Conservation (phyloP, 2,888 invertebrate genomes). For the Pachymerium ferrugineum region DNA sequence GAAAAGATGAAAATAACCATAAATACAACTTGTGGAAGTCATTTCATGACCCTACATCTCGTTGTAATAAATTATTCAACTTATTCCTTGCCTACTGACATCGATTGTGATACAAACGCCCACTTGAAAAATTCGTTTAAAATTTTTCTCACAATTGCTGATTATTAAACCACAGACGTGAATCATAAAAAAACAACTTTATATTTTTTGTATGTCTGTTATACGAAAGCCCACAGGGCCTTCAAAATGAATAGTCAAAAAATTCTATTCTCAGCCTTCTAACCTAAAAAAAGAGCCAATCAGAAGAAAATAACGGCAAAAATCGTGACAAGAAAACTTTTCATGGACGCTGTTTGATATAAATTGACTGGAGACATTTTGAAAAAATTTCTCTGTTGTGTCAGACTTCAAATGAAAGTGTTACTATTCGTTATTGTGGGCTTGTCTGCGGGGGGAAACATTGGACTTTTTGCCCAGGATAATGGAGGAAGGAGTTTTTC, state of each 20-base stretch:
- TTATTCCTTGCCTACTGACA: too few relatives aligned
- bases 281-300: conserved; percentile 6
- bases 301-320: not conserved
- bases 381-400: not conserved
- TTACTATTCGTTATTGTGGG: not conserved
- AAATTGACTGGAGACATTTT: not conserved
- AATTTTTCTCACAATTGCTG: too few relatives aligned
- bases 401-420: not conserved
- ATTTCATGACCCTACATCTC: too few relatives aligned
- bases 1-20: too few relatives aligned
- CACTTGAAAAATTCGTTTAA: too few relatives aligned
- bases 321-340: conserved; percentile 1
- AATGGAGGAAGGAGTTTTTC: conserved; percentile 32
- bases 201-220: not conserved
- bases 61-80: too few relatives aligned
- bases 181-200: not conserved
- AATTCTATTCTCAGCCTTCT: conserved; percentile 18
- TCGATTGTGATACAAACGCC: too few relatives aligned
- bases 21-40: too few relatives aligned
- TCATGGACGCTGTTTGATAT: not conserved
- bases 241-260: not conserved
- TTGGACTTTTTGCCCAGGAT: not conserved
- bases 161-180: not conserved
- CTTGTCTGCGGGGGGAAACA: not conserved
- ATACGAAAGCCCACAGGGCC: not conserved